phyloP scores from a whole-genome alignment of 2,888 invertebrate genomes.

The Athripsodes cinereus region DNA sequence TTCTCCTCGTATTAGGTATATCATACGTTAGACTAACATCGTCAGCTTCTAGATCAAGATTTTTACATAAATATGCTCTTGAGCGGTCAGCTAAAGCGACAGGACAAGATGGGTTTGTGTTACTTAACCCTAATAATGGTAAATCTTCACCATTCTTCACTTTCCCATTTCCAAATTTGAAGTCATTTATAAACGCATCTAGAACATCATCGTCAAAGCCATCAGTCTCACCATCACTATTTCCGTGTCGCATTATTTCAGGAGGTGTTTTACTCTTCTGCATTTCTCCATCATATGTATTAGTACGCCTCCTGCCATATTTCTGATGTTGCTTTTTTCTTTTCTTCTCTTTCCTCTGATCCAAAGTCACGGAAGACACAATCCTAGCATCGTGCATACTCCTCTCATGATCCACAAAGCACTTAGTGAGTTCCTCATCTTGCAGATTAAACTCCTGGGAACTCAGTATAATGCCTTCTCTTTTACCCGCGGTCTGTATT shows the following conservation, averaged over 20 bases:
- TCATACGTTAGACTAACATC: conserved; percentile 23
- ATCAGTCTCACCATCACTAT: conserved; percentile 30
- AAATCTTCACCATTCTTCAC: conserved; percentile 36
- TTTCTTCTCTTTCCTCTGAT: conserved; percentile 10
- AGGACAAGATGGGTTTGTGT: conserved; percentile 31
- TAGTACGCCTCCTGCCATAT: conserved; percentile 33
- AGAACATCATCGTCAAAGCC: conserved; percentile 36
- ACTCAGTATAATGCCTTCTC: conserved; percentile 6
- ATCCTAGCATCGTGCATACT: neutral
- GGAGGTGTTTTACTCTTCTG: conserved; percentile 30
- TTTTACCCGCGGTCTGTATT: conserved; percentile 9
- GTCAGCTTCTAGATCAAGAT: conserved; percentile 24
- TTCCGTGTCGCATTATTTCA: conserved; percentile 29
- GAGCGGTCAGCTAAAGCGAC: conserved; percentile 30
- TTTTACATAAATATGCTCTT: conserved; percentile 24
- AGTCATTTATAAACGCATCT: conserved; percentile 47
- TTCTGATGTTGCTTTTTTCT: conserved; percentile 29
- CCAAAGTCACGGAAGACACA: conserved; percentile 7
- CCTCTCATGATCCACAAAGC: neutral
- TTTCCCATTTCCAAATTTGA: conserved; percentile 35
- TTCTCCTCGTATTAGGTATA: conserved; percentile 33
- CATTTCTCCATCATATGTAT: conserved; percentile 34
- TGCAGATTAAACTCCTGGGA: conserved; percentile 6
- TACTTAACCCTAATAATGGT: conserved; percentile 34
- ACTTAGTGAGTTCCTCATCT: conserved; percentile 3